A percentile compares a stretch with the other conserved stretches of the same genome.
These are phyloP conservation scores for Dendropsophus ebraccatus DNA, from an alignment of 2,113 vertebrate genomes.

Conservation along the genomic window DNA sequence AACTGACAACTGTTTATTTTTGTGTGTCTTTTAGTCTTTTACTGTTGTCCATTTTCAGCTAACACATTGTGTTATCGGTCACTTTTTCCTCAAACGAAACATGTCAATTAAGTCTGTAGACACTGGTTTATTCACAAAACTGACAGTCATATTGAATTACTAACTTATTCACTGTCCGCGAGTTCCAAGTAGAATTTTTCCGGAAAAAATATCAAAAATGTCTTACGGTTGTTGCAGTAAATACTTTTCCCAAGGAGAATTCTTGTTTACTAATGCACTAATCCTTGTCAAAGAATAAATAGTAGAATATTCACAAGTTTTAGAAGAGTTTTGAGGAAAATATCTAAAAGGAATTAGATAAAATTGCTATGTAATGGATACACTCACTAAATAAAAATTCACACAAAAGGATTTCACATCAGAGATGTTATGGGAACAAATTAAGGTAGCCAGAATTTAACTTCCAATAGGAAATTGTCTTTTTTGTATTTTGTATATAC, in stretches of 20 bases:
- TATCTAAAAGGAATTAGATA: background rate
- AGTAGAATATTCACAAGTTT: background rate
- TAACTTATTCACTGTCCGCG: background rate
- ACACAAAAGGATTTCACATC: background rate
- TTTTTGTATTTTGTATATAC: background rate
- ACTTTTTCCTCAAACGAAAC: background rate
- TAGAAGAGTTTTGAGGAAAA: background rate
- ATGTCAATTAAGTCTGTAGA: constrained; percentile 8
- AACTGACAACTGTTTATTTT: constrained; percentile 11
- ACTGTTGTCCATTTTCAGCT: background rate
- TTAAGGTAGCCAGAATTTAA: constrained; percentile 11
- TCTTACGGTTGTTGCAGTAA: background rate
- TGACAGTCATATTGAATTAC: background rate
- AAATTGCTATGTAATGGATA: background rate
- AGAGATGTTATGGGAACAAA: constrained; percentile 13
- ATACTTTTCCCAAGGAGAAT: background rate
- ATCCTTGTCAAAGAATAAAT: background rate
- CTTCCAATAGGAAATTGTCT: background rate
- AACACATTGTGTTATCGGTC: background rate
- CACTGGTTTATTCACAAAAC: constrained; percentile 30
- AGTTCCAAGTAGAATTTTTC: background rate
- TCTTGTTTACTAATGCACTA: background rate
- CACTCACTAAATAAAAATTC: background rate
- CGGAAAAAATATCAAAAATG: too few relatives aligned
- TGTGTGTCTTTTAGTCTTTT: constrained; percentile 1